Evolutionary conservation across 2,113 vertebrate genomes (phyloP).

Genomic region (Odontophorus gujanensis): DNA sequence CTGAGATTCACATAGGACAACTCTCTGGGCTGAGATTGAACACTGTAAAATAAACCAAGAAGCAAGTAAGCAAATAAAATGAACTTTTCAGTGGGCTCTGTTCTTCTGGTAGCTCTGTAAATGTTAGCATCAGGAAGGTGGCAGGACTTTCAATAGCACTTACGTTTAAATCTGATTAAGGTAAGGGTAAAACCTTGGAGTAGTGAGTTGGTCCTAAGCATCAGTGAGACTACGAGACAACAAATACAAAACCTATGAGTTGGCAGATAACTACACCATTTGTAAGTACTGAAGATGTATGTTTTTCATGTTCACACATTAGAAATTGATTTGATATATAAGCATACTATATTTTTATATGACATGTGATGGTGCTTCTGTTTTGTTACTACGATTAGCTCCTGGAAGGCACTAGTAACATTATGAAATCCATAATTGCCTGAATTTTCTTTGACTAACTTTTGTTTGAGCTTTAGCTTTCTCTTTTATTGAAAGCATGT

Average conservation of each 20-base stretch:
- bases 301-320: background rate
- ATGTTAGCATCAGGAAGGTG: fast-evolving
- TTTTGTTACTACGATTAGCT: background rate
- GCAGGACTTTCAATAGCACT: background rate
- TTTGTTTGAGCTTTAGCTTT: background rate
- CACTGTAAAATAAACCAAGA: background rate
- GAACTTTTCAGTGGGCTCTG: fast-evolving
- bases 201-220: background rate
- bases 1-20: background rate
- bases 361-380: background rate
- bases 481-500: background rate
- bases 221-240: background rate
- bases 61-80: background rate
- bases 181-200: background rate
- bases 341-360: background rate
- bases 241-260: background rate
- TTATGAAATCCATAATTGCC: background rate
- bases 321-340: background rate
- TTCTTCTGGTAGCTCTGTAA: background rate
- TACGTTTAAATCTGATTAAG: background rate
- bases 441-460: background rate
- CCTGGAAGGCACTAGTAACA: background rate
- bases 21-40: background rate
- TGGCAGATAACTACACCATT: background rate
- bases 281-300: background rate